phyloP scores from a whole-genome alignment of 2,797 vertebrate species.

The Oceanodroma leucorhoa region DNA sequence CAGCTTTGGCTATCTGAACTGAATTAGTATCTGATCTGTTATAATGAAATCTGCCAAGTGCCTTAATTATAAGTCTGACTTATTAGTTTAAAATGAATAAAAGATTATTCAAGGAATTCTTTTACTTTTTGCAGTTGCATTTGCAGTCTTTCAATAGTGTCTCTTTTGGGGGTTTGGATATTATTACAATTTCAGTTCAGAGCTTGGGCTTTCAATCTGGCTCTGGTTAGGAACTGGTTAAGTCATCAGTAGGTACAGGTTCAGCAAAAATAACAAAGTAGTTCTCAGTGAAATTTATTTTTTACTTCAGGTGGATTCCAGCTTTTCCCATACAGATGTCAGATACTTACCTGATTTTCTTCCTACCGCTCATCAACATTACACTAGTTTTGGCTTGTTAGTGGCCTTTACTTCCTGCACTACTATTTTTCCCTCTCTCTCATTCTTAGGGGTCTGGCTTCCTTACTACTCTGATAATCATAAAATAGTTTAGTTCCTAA shows the following conservation, averaged over 20 bases:
- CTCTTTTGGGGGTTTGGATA: background rate
- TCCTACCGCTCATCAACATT: background rate
- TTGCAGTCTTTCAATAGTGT: background rate
- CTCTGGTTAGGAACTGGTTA: background rate
- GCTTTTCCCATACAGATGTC: background rate
- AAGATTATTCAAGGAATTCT: background rate
- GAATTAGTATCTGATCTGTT: background rate
- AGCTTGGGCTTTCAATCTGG: background rate
- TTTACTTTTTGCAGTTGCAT: background rate
- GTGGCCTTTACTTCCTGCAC: background rate
- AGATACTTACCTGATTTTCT: background rate
- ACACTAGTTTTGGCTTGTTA: background rate
- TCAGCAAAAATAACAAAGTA: background rate
- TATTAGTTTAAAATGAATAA: constrained; percentile 20
- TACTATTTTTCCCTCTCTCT: background rate
- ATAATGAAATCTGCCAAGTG: constrained; percentile 32
- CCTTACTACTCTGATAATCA: background rate
- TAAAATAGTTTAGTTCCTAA: background rate
- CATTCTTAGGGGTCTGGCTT: background rate
- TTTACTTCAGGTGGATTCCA: background rate
- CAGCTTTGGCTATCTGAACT: background rate
- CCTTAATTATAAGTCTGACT: constrained; percentile 13
- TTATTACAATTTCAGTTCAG: background rate
- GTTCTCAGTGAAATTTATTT: background rate
- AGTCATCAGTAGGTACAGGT: background rate